phyloP scores from a whole-genome alignment of 2,113 vertebrate species.

The Mionectes macconnelli region DNA sequence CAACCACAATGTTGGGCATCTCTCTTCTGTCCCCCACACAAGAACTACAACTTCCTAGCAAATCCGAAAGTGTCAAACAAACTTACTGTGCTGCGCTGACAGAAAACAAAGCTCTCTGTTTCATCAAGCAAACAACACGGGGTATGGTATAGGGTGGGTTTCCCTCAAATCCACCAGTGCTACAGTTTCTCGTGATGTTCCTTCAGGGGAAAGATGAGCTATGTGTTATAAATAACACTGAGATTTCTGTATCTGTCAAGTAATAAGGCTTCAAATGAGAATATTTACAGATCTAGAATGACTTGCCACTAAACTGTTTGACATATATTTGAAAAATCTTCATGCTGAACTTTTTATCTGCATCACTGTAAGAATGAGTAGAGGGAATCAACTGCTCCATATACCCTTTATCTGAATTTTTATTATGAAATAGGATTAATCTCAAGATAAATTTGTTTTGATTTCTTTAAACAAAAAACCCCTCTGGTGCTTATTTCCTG shows the following conservation, averaged over 20 bases:
- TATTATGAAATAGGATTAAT: neutral
- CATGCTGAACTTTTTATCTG: neutral
- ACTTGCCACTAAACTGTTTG: neutral
- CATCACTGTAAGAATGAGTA: neutral
- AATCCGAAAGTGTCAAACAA: neutral
- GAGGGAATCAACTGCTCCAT: neutral
- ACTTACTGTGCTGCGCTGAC: neutral
- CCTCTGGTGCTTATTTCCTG: neutral
- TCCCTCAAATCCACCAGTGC: neutral
- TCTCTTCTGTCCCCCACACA: neutral
- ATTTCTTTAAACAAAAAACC: neutral
- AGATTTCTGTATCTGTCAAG: neutral
- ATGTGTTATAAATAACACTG: neutral
- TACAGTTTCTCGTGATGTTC: neutral
- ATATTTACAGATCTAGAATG: neutral
- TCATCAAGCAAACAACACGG: neutral
- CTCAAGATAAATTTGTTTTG: neutral
- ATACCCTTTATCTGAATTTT: neutral
- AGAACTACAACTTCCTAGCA: neutral
- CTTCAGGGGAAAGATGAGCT: neutral
- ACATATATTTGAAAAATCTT: neutral
- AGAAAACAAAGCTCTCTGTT: neutral
- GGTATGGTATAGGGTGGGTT: neutral
- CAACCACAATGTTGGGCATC: accelerated
- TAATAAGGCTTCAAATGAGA: neutral